phyloP scores from a whole-genome alignment of 2,113 vertebrate species.

The Chloroceryle aenea region DNA sequence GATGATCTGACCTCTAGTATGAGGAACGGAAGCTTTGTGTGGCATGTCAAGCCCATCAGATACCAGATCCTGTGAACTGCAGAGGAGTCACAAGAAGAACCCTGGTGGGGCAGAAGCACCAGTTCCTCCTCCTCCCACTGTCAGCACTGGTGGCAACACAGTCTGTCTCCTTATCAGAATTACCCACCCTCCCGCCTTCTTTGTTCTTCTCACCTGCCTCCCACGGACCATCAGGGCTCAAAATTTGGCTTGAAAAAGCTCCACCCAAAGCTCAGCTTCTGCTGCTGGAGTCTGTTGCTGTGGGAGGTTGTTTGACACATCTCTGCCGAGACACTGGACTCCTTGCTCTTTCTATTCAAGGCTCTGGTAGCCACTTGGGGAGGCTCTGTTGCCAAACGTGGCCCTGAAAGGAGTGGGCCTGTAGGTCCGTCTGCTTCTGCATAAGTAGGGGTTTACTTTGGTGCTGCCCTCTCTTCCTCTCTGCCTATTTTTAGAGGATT shows the following conservation, averaged over 20 bases:
- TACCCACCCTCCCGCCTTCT: not conserved
- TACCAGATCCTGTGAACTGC: not conserved
- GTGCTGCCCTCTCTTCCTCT: not conserved
- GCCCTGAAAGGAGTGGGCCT: not conserved
- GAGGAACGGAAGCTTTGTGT: not conserved
- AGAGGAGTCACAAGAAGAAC: not conserved
- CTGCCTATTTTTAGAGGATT: not conserved
- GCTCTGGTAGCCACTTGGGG: fast-evolving
- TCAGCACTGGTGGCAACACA: not conserved
- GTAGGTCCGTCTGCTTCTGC: not conserved
- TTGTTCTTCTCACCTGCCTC: not conserved
- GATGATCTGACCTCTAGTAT: not conserved
- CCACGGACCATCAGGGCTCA: not conserved
- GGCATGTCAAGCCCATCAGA: not conserved
- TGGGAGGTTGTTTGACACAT: not conserved
- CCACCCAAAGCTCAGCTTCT: not conserved
- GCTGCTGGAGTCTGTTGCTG: not conserved
- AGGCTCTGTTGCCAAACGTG: not conserved
- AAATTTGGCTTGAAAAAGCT: not conserved
- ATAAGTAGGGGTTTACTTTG: not conserved
- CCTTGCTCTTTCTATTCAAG: not conserved
- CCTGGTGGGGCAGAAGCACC: not conserved
- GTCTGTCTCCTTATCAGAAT: not conserved
- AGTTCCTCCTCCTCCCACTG: not conserved
- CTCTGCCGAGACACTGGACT: fast-evolving